Conservation (phyloP, 1,140 invertebrate species). For the Drosophila pallidifrons region DNA sequence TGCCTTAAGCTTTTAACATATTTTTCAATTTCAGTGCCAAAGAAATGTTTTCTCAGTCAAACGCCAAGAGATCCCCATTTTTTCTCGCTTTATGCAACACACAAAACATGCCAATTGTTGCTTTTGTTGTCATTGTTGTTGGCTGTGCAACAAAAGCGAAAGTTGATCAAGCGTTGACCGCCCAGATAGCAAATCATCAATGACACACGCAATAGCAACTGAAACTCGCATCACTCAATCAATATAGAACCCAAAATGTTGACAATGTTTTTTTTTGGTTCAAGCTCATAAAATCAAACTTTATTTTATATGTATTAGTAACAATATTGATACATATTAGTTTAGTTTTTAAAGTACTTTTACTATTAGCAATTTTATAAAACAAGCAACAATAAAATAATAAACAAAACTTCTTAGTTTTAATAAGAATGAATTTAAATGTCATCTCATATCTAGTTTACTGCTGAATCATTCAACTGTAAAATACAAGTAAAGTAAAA, state of each 20-base stretch:
- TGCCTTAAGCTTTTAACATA: constrained; percentile 77
- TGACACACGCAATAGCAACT: not conserved
- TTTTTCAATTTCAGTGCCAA: constrained; percentile 67
- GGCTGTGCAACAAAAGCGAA: constrained; percentile 64
- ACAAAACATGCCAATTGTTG: constrained; percentile 46
- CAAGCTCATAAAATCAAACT: no score
- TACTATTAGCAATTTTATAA: no score
- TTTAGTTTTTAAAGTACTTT: no score
- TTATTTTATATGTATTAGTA: no score
- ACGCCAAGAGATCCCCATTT: constrained; percentile 50
- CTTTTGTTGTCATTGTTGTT: constrained; percentile 22
- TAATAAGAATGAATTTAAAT: no score
- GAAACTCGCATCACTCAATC: not conserved
- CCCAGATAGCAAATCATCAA: constrained; percentile 19
- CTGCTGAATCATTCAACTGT: no score
- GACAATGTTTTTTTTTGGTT: no score
- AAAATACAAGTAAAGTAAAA: no score
- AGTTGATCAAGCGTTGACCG: constrained; percentile 50
- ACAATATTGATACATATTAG: no score
- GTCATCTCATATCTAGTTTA: no score
- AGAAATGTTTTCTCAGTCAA: constrained; percentile 64
- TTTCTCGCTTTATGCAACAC: constrained; percentile 63
- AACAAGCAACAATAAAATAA: no score
- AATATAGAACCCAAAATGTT: not conserved
- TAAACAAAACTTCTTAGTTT: no score